Percentiles rank a stretch among this genome's conserved stretches.
Conservation (phyloP, 2,797 vertebrate genomes). For the Scolopax rusticola region DNA sequence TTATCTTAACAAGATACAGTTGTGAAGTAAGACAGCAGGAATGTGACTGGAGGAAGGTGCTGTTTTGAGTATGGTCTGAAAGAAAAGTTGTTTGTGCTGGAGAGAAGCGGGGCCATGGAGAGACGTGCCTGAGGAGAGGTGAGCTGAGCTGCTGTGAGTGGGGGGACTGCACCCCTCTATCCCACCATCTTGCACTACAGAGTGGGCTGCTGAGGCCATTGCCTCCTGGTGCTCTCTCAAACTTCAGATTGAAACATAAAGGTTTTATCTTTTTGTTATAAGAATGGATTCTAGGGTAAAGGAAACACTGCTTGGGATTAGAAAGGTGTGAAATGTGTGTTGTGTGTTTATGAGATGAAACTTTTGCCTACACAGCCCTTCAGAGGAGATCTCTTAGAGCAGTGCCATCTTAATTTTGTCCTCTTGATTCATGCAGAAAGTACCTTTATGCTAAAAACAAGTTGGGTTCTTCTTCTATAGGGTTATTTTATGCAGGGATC, state of each 20-base stretch:
- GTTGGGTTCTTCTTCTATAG: background rate
- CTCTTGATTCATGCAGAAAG: background rate
- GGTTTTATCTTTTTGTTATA: background rate
- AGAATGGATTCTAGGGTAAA: background rate
- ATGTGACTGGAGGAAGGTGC: background rate
- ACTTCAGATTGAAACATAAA: background rate
- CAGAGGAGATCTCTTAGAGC: background rate
- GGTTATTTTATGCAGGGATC: background rate
- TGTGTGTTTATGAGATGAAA: background rate
- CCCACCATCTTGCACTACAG: fast-evolving
- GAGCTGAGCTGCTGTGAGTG: background rate
- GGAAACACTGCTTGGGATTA: background rate
- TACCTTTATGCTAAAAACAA: background rate
- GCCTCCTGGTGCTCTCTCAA: background rate
- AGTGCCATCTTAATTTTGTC: background rate
- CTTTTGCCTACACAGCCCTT: background rate
- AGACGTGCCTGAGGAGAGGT: background rate
- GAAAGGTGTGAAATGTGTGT: background rate
- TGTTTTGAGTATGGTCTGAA: background rate
- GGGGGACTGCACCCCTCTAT: fast-evolving
- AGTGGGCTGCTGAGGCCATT: background rate
- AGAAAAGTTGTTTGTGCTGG: background rate
- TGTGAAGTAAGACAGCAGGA: background rate
- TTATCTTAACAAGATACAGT: background rate
- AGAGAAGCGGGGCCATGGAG: background rate